A percentile compares a stretch with the other conserved stretches of the same genome.
phyloP scores from a whole-genome alignment of 2,888 invertebrate species.

The Sipha maydis region DNA sequence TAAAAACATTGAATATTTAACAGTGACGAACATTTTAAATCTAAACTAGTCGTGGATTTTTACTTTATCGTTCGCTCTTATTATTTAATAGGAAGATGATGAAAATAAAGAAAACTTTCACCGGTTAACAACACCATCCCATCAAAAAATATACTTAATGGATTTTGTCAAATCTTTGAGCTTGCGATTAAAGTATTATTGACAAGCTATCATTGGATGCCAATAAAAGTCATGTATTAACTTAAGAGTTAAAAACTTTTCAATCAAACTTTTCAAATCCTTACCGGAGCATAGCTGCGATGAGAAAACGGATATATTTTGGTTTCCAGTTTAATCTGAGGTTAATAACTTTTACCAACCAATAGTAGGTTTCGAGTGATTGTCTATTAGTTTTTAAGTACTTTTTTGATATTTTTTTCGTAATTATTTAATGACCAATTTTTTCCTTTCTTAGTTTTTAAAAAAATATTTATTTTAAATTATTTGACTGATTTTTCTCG shows the following conservation, averaged over 20 bases:
- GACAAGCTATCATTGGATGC: not conserved
- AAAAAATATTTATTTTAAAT: not conserved
- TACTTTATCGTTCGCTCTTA: not conserved
- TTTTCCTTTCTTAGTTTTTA: not conserved
- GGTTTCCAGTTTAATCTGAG: not conserved
- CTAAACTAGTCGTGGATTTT: not conserved
- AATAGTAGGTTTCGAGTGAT: not conserved
- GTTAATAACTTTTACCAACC: not conserved
- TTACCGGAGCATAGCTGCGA: too few relatives aligned
- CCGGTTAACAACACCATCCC: not conserved
- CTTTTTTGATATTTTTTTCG: constrained; percentile 11
- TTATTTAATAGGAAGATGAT: constrained; percentile 9
- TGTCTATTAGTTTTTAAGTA: not conserved
- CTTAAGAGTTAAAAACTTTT: not conserved
- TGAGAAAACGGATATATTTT: not conserved
- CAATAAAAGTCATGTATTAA: not conserved
- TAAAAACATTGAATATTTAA: constrained; percentile 38
- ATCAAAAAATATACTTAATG: not conserved
- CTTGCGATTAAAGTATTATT: not conserved
- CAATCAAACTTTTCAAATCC: not conserved
- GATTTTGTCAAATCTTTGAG: not conserved
- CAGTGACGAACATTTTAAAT: not conserved
- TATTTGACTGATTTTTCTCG: constrained; percentile 7
- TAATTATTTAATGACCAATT: not conserved
- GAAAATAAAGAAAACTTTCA: not conserved